Evolutionary conservation across 2,113 vertebrate genomes (phyloP).

Genomic region (Sander lucioperca): DNA sequence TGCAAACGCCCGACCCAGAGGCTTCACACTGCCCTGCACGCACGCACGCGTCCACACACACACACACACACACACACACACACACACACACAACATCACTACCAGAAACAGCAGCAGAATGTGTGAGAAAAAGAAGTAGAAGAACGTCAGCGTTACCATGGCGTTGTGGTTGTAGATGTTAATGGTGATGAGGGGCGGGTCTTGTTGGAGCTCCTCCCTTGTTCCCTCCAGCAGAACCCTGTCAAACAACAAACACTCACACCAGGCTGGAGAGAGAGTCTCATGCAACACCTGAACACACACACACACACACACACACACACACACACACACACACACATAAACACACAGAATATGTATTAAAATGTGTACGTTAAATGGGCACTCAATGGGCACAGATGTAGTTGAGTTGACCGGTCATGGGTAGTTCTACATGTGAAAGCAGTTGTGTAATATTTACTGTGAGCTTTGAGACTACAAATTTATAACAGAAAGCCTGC

Average conservation of each 20-base stretch:
- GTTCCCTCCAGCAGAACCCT: constrained; percentile 91
- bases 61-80: background rate
- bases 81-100: too few species aligned
- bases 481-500: background rate
- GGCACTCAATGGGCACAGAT: too few species aligned
- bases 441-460: background rate
- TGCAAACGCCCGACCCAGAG: constrained; percentile 89
- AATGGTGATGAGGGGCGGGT: constrained; percentile 89
- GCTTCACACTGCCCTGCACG: constrained; percentile 83
- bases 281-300: constrained; percentile 86
- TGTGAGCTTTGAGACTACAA: background rate
- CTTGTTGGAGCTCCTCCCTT: constrained; percentile 88
- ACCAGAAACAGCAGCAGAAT: too few species aligned
- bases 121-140: background rate
- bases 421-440: background rate
- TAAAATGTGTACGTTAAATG: background rate
- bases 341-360: background rate
- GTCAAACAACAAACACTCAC: constrained; percentile 91
- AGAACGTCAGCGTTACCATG: constrained; percentile 46
- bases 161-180: constrained; percentile 88
- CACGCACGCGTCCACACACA: background rate
- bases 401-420: too few species aligned
- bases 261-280: constrained; percentile 93
- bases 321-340: background rate
- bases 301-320: constrained; percentile 32